Evolutionary conservation across 2,113 vertebrate species (phyloP).

Genomic region (Clinocottus analis): DNA sequence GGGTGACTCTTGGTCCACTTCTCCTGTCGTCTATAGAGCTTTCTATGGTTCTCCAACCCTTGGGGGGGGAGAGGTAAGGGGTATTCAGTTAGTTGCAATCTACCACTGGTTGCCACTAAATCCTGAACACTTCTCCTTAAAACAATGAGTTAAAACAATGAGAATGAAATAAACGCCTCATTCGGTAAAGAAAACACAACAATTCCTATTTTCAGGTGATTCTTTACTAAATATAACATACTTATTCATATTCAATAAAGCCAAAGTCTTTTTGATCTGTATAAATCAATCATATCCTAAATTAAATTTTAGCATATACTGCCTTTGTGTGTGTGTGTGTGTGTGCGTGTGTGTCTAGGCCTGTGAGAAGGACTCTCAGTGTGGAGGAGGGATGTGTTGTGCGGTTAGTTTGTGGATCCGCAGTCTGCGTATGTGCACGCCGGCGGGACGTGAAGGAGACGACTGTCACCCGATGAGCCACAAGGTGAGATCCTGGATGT

Average conservation of each 20-base stretch:
- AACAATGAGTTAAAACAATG: too few relatives aligned
- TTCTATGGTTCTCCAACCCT: too few relatives aligned
- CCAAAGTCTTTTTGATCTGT: not conserved
- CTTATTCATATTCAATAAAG: not conserved
- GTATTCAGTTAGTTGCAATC: too few relatives aligned
- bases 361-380: slow-evolving; percentile 92
- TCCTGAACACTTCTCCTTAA: too few relatives aligned
- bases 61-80: too few relatives aligned
- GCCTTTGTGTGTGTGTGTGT: slow-evolving; percentile 38
- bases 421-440: slow-evolving; percentile 91
- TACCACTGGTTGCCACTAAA: too few relatives aligned
- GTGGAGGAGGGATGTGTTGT: slow-evolving; percentile 92
- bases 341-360: slow-evolving; percentile 69
- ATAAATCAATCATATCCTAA: not conserved
- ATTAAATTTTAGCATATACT: not conserved
- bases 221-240: too few relatives aligned
- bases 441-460: slow-evolving; percentile 90
- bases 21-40: too few relatives aligned
- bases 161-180: not conserved
- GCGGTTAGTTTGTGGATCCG: slow-evolving; percentile 95
- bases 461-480: slow-evolving; percentile 93
- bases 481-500: slow-evolving; percentile 84
- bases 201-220: not conserved
- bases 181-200: not conserved
- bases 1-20: too few relatives aligned